phyloP scores from a whole-genome alignment of 2,113 vertebrate species.

The Nicator chloris region DNA sequence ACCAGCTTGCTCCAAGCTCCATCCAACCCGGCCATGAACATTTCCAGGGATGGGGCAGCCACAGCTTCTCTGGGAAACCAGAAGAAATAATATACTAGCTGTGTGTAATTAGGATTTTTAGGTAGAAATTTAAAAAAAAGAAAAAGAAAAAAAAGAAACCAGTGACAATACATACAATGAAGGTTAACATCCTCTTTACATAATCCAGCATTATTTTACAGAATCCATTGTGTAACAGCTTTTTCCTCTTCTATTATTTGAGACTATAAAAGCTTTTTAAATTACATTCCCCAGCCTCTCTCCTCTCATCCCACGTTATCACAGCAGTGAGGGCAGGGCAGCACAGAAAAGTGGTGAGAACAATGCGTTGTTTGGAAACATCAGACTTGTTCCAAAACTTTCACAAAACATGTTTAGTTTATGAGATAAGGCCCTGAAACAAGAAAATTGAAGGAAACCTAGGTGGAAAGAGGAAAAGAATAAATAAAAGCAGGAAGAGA shows the following conservation, averaged over 20 bases:
- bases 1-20: neutral
- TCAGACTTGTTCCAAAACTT: neutral
- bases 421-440: neutral
- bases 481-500: neutral
- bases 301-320: neutral
- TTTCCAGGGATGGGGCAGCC: neutral
- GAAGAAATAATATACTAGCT: neutral
- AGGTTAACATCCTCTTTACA: neutral
- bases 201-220: neutral
- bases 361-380: neutral
- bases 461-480: neutral
- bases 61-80: neutral
- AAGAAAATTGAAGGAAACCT: neutral
- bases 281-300: neutral
- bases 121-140: neutral
- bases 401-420: neutral
- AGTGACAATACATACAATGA: neutral
- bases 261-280: neutral
- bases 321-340: neutral
- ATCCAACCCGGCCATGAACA: neutral
- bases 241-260: neutral
- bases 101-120: neutral
- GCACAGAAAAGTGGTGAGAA: neutral
- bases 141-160: neutral
- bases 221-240: neutral